Evolutionary conservation across 2,888 invertebrate species (phyloP), one percentile per base, ranked within the genome.

Genomic region (Papilio protenor): DNA sequence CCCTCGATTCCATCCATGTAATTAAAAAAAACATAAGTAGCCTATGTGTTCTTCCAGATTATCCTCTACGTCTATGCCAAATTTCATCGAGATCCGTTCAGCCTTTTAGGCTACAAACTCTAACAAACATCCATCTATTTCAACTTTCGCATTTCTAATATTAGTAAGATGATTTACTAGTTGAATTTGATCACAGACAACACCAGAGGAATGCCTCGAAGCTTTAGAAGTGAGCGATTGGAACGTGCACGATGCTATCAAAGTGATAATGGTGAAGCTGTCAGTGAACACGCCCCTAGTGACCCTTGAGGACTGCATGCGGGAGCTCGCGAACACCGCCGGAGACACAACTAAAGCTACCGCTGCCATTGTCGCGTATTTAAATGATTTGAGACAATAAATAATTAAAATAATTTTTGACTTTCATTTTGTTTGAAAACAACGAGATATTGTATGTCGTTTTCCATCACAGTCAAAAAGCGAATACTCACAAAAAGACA

Each of bases 231-330:
- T 97, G 80, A 97, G 97, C 76, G 96, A 97, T 80, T 98, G 99
- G 98, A 97, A 98, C 87, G 97, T 98, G 0, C 97, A 98, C 86
- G 96, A 96, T 74, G 98, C 98, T 18, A 98, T 99, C 81, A 99
- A 99, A 88, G 92, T 97, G 80, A 95, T 97, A 33, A 96, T 96
- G 74, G 95, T 98, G 85, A 88, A 87, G 77, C 81, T 89, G 4
- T 83, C 90, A 0, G 87, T 86, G 0, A 87, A 84, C 12, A 82
- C 79, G 5, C 80, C 81, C 0, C 81, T 83, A 5, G 85, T 86
- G 0, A 81, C 87, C 0, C 85, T 93, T 0, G 87, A 86, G 40
- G 87, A 86, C 52, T 96, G 96, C 84, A 90, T 90, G 78, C 87
- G 92, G 23, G 96, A 96, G 23, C 92, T 97, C 21, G 94, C 95